Evolutionary conservation across 2,113 vertebrate genomes (phyloP).

Genomic region (Dolichotis patagonum): DNA sequence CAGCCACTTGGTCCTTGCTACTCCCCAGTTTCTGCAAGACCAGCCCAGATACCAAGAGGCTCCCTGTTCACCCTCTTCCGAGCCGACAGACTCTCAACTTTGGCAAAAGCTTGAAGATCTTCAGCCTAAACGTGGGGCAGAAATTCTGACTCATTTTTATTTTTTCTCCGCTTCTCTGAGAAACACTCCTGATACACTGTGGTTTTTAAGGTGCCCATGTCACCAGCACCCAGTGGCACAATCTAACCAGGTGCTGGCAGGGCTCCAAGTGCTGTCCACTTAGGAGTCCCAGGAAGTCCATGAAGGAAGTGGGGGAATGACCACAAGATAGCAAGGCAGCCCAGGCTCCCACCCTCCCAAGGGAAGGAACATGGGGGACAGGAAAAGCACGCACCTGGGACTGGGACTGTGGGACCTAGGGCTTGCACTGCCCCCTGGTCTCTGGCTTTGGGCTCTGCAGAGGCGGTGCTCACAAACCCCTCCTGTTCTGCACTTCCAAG

Average conservation of each 20-base stretch:
- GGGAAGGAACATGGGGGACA: accelerated
- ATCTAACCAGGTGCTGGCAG: neutral
- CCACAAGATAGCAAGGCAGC: too few relatives aligned
- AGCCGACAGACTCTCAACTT: accelerated
- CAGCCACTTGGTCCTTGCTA: accelerated
- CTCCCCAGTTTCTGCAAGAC: neutral
- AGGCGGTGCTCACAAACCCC: neutral
- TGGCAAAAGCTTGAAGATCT: neutral
- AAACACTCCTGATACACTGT: neutral
- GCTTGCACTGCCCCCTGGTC: accelerated
- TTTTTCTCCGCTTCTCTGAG: neutral
- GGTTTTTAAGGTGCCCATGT: neutral
- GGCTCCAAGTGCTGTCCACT: neutral
- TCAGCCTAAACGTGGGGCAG: neutral
- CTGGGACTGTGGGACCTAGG: neutral
- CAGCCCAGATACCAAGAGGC: neutral
- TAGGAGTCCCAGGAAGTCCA: neutral
- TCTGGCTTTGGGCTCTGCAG: neutral
- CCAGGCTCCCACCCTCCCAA: accelerated
- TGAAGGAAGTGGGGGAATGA: too few relatives aligned
- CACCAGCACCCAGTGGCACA: neutral
- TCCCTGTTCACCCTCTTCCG: neutral
- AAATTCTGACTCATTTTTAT: neutral
- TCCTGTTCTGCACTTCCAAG: neutral
- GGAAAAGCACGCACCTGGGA: neutral